Evolutionary conservation across 2,113 vertebrate genomes (phyloP).

Genomic region (Oreochromis niloticus): DNA sequence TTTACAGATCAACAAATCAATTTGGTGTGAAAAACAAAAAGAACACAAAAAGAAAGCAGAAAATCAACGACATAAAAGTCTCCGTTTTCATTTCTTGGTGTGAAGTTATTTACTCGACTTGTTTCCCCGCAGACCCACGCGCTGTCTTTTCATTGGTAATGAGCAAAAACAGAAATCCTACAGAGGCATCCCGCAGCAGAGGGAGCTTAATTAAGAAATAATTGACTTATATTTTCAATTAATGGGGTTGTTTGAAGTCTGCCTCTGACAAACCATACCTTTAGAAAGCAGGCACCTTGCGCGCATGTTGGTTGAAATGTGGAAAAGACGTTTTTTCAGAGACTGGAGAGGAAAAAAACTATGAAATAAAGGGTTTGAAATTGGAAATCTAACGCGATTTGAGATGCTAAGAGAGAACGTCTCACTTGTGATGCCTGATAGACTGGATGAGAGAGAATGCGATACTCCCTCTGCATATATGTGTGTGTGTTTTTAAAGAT

Average conservation of each 20-base stretch:
- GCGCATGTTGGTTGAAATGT: neutral
- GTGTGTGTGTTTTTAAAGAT: neutral
- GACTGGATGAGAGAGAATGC: neutral
- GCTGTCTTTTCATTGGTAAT: neutral
- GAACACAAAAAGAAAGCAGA: neutral
- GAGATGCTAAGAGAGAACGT: slow-evolving; percentile 25
- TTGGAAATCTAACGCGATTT: slow-evolving; percentile 39
- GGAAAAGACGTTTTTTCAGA: neutral
- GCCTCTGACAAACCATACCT: neutral
- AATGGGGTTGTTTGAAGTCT: slow-evolving; percentile 32
- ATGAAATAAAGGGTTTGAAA: slow-evolving; percentile 42
- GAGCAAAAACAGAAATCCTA: slow-evolving; percentile 15
- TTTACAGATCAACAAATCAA: slow-evolving; percentile 51
- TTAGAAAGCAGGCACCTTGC: neutral
- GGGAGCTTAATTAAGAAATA: slow-evolving; percentile 34
- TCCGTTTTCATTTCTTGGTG: neutral
- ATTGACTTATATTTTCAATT: slow-evolving; percentile 38
- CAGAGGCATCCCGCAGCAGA: neutral
- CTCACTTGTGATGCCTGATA: neutral
- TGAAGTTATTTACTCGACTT: neutral
- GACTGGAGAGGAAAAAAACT: neutral
- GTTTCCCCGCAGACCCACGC: neutral
- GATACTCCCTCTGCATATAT: neutral
- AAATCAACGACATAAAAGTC: neutral
- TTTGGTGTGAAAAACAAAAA: neutral